phyloP scores from a whole-genome alignment of 1,140 invertebrate species.

The Brachionus manjavacas region DNA sequence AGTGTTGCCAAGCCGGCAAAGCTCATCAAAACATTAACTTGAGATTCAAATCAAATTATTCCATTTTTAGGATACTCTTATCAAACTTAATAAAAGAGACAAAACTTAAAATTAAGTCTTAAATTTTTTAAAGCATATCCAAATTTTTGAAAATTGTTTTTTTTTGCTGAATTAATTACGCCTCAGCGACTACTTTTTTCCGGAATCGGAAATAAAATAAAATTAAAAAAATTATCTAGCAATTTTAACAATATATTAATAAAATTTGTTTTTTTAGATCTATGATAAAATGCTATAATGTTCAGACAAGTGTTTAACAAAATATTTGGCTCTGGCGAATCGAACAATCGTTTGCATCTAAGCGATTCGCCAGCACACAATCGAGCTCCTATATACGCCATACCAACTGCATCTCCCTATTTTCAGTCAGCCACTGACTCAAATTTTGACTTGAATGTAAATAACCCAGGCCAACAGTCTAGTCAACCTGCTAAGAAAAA shows the following conservation, averaged over 20 bases:
- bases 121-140: not conserved
- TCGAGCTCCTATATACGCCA: conserved; percentile 20
- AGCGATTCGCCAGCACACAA: not conserved
- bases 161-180: not conserved
- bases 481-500: not conserved
- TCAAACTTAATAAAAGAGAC: not conserved
- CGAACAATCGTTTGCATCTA: conserved; percentile 13
- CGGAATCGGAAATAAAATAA: not conserved
- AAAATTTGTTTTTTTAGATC: not conserved
- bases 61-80: not conserved
- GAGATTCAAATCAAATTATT: not conserved
- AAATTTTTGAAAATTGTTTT: not conserved
- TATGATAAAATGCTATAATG: not conserved
- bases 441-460: not conserved
- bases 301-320: conserved; percentile 33
- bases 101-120: not conserved
- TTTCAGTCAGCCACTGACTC: conserved; percentile 12
- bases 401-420: not conserved
- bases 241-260: not conserved
- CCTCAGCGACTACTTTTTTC: not conserved
- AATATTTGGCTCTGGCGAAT: not conserved
- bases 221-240: not conserved
- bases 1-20: not conserved
- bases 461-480: not conserved
- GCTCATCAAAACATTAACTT: not conserved